Evolutionary conservation across 2,888 invertebrate genomes (phyloP).

Genomic region (Thecophora atra): DNA sequence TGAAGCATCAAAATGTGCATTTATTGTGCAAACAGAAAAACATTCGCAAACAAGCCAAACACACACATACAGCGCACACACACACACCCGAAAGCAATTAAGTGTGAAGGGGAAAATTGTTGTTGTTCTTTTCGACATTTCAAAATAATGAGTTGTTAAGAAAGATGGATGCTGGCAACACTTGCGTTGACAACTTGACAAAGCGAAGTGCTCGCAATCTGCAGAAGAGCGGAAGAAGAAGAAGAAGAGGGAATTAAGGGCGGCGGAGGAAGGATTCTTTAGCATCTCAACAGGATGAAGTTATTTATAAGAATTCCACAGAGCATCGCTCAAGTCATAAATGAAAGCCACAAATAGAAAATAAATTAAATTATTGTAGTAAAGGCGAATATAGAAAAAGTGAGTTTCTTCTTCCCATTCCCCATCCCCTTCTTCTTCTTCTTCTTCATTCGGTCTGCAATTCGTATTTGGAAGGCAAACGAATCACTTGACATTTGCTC

Average conservation of each 20-base stretch:
- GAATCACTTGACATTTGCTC: neutral
- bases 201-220: slow-evolving; percentile 18
- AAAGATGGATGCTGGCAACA: slow-evolving; percentile 34
- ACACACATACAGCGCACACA: neutral
- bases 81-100: slow-evolving; percentile 31
- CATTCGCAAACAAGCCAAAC: neutral
- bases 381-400: neutral
- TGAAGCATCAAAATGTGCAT: slow-evolving; percentile 18
- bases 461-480: neutral
- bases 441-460: too few relatives aligned
- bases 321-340: neutral
- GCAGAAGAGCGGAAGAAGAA: neutral
- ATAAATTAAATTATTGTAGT: too few relatives aligned
- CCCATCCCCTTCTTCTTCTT: too few relatives aligned
- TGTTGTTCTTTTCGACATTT: slow-evolving; percentile 33
- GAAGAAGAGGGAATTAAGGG: neutral
- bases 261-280: neutral
- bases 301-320: neutral
- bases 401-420: neutral
- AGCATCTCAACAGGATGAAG: neutral
- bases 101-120: slow-evolving; percentile 24
- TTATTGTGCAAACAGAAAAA: slow-evolving; percentile 3
- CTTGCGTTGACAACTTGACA: slow-evolving; percentile 36
- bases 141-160: slow-evolving; percentile 37
- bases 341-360: neutral